Percentiles rank a stretch among this genome's conserved stretches.
phyloP scores from a whole-genome alignment of 64 coral and sea anemone species.

The Stichodactyla mertensii region DNA sequence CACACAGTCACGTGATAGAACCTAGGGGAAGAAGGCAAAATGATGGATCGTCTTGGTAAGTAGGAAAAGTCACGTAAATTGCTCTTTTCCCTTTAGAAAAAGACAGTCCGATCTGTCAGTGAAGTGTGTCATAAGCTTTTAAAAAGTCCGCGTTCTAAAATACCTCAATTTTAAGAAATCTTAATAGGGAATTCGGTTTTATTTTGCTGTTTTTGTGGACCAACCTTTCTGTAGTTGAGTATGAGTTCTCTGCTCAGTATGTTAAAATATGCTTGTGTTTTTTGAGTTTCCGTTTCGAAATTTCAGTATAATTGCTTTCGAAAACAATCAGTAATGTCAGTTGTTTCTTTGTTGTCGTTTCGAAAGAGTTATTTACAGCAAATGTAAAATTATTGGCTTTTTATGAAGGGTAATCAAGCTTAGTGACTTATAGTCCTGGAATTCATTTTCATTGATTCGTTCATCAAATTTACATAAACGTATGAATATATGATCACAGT shows the following conservation, averaged over 20 bases:
- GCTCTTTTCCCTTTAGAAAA: neutral
- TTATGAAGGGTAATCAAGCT: neutral
- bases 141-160: neutral
- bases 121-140: neutral
- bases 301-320: neutral
- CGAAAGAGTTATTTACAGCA: neutral
- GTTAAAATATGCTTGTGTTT: neutral
- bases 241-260: neutral
- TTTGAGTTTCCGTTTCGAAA: neutral
- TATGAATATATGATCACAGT: neutral
- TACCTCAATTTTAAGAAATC: neutral
- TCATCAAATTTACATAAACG: neutral
- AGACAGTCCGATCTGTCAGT: neutral
- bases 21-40: slow-evolving; percentile 34
- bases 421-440: neutral
- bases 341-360: neutral
- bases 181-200: neutral
- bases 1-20: neutral
- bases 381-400: neutral
- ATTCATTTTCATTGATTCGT: neutral
- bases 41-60: slow-evolving; percentile 92
- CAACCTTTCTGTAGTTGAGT: neutral
- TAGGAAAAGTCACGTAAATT: slow-evolving; percentile 24
- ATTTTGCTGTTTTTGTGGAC: neutral
- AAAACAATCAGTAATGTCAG: neutral